Conservation (phyloP, 2,888 invertebrate species). For the Leptinotarsa peninsularis region DNA sequence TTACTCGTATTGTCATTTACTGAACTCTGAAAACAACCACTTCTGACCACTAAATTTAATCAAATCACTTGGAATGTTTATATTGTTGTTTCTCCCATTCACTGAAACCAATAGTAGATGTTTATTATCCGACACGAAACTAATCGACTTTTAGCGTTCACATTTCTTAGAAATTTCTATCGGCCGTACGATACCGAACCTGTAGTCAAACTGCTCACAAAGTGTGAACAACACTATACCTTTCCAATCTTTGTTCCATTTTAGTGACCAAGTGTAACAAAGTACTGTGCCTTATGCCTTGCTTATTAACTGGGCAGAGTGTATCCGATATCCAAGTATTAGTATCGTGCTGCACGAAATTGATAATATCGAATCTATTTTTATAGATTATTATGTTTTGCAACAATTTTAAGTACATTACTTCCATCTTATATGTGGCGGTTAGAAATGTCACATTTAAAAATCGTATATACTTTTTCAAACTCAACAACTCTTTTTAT, state of each 20-base stretch:
- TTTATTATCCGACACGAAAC: not conserved
- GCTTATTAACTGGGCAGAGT: constrained; percentile 23
- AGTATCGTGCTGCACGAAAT: not conserved
- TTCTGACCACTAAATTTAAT: too few species aligned
- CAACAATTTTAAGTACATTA: not conserved
- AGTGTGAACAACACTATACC: constrained; percentile 57
- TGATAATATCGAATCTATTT: not conserved
- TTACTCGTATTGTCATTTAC: too few species aligned
- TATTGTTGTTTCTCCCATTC: too few species aligned
- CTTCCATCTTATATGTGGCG: not conserved
- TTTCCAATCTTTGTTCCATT: constrained; percentile 64
- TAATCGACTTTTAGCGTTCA: not conserved
- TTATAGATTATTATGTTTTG: not conserved
- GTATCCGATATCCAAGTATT: not conserved
- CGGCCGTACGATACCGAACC: constrained; percentile 45
- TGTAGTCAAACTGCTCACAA: constrained; percentile 53
- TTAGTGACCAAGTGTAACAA: constrained; percentile 64
- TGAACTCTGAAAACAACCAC: too few species aligned
- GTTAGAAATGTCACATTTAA: not conserved
- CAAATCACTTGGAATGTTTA: too few species aligned
- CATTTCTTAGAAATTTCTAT: constrained; percentile 16
- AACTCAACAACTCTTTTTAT: too few species aligned
- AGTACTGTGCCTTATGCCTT: constrained; percentile 35
- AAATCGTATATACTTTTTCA: too few species aligned
- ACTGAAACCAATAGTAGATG: too few species aligned